These are phyloP conservation scores for Erebia ligea DNA, from an alignment of 2,888 invertebrate species.

Conservation along the genomic window DNA sequence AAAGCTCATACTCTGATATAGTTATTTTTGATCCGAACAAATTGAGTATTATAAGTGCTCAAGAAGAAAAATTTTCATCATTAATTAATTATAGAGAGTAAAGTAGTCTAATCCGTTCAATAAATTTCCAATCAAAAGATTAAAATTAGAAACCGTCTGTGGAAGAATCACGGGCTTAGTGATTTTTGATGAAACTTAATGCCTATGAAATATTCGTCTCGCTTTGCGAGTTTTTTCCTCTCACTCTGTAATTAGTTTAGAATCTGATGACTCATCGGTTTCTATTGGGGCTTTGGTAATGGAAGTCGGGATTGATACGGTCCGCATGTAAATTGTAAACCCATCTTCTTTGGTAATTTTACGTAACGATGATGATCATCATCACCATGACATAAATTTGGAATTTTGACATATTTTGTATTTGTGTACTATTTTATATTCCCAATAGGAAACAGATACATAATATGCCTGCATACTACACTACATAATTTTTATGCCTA, in stretches of 20 bases:
- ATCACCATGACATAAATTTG: too few species aligned
- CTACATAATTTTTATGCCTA: too few species aligned
- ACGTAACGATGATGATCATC: constrained; percentile 5
- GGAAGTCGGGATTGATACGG: constrained; percentile 54
- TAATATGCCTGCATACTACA: too few species aligned
- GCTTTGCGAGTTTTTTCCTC: constrained; percentile 71
- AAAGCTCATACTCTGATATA: background rate
- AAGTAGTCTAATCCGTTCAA: constrained; percentile 26
- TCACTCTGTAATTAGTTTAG: constrained; percentile 76
- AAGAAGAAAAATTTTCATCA: background rate
- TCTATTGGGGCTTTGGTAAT: constrained; percentile 76
- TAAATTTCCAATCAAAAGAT: constrained; percentile 33
- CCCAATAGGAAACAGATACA: too few species aligned
- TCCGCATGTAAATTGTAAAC: constrained; percentile 46
- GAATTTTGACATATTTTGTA: too few species aligned
- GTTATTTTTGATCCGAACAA: background rate
- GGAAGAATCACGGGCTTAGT: constrained; percentile 48
- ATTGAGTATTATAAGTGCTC: background rate
- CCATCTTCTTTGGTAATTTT: constrained; percentile 20
- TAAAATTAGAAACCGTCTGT: constrained; percentile 31
- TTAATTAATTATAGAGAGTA: constrained; percentile 25
- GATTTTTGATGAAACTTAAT: constrained; percentile 64
- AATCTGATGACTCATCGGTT: constrained; percentile 78
- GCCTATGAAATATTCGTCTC: constrained; percentile 63
- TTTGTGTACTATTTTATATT: too few species aligned